phyloP scores from a whole-genome alignment of 2,113 vertebrate genomes.

The Balaenoptera acutorostrata region DNA sequence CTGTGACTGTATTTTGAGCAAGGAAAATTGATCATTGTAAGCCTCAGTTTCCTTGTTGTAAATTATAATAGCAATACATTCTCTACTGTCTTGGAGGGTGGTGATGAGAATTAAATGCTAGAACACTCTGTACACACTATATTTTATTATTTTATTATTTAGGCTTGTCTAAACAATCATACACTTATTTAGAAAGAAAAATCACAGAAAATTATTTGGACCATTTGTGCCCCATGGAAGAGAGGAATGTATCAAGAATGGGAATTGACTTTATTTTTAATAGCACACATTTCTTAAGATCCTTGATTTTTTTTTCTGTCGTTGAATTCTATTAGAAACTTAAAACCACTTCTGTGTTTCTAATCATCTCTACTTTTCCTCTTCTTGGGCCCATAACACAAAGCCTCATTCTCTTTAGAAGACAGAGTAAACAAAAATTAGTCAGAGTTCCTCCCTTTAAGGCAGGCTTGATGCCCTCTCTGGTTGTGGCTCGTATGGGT shows the following conservation, averaged over 20 bases:
- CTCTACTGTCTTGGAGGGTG: not conserved
- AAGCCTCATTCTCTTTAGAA: not conserved
- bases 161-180: not conserved
- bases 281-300: not conserved
- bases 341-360: not conserved
- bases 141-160: not conserved
- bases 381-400: not conserved
- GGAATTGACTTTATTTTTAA: not conserved
- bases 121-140: not conserved
- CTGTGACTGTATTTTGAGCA: not conserved
- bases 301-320: not conserved
- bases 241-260: not conserved
- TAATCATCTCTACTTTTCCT: not conserved
- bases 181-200: not conserved
- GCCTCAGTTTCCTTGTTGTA: not conserved
- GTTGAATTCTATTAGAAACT: not conserved
- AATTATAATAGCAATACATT: not conserved
- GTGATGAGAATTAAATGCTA: not conserved
- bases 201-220: not conserved
- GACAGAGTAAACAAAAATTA: not conserved
- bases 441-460: not conserved
- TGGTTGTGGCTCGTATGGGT: not conserved
- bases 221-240: not conserved
- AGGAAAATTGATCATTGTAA: not conserved
- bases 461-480: not conserved